Base-by-base conservation (phyloP, 2,797 vertebrate genomes). In the Natrix natrix region DNA sequence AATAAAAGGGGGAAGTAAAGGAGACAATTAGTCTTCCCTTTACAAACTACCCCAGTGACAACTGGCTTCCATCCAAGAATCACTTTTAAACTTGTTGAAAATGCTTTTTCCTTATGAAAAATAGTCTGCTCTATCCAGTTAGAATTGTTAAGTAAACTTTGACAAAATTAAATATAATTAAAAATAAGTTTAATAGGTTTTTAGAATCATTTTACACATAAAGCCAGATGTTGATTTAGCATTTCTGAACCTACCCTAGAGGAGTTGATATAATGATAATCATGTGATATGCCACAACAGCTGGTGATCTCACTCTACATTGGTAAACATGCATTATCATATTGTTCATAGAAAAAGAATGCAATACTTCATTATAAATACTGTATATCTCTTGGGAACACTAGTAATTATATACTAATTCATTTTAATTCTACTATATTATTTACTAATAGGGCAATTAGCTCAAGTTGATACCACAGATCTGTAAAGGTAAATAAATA, bases 321-420 rank as follows among this genome's bases (percentile, higher is more conserved):
- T 91, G 78, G 59, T 63, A 95, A 96, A 93, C 3, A 32, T 14
- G 83, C 1, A 89, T 43, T 56, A 96, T 94, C 59, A 48, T 54
- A 95, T 63, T 95, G 96, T 95, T 92, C 94, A 94, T 93, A 48
- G 86, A 95, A 96, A 93, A 90, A 94, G 92, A 94, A 95, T 87
- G 88, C 69, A 94, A 92, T 90, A 56, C 90, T 96, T 87, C 87
- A 94, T 94, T 95, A 94, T 92, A 97, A 95, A 86, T 94, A 66
- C 54, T 43, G 54, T n/a, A 10, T 32, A 90, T 95, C 94, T 83
- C 91, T 74, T 59, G 94, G 90, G 95, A 95, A 93, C 54, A 95
- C 37, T 90, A 94, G 43, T 93, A 96, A 96, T 97, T 95, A 95
- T 93, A 95, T 95, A 93, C 69, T 96, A 96, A 96, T 97, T 97